Evolutionary conservation across 2,888 invertebrate genomes (phyloP).

Genomic region (Pseudoips prasinana): DNA sequence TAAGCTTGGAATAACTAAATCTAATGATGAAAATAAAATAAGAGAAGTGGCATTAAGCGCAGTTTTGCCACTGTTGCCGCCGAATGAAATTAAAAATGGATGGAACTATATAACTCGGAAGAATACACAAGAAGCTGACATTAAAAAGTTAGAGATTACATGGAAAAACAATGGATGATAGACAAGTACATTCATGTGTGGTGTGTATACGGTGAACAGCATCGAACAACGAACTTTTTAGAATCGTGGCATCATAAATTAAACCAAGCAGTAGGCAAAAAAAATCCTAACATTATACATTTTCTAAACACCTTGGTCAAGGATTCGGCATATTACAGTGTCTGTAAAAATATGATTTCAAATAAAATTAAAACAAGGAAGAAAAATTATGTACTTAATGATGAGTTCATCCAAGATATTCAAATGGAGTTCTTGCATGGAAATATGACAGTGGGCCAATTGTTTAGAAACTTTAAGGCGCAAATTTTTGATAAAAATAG

Average conservation of each 20-base stretch:
- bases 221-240: background rate
- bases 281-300: background rate
- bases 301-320: background rate
- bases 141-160: background rate
- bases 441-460: background rate
- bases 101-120: constrained; percentile 3
- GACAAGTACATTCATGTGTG: constrained; percentile 1
- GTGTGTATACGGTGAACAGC: constrained; percentile 11
- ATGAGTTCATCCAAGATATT: constrained; percentile 1
- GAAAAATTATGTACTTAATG: background rate
- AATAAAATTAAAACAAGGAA: background rate
- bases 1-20: constrained; percentile 11
- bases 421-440: background rate
- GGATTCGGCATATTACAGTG: background rate
- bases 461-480: background rate
- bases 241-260: background rate
- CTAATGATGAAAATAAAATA: constrained; percentile 9
- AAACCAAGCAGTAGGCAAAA: background rate
- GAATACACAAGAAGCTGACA: constrained; percentile 9
- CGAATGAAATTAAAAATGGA: constrained; percentile 5
- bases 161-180: constrained; percentile 1
- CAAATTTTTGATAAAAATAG: background rate
- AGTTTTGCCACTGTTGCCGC: constrained; percentile 13
- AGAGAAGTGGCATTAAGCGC: constrained; percentile 14
- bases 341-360: background rate